A percentile compares a stretch with the other conserved stretches of the same genome.
phyloP scores from a whole-genome alignment of 1,140 invertebrate species.

The Psilanteris sp. region DNA sequence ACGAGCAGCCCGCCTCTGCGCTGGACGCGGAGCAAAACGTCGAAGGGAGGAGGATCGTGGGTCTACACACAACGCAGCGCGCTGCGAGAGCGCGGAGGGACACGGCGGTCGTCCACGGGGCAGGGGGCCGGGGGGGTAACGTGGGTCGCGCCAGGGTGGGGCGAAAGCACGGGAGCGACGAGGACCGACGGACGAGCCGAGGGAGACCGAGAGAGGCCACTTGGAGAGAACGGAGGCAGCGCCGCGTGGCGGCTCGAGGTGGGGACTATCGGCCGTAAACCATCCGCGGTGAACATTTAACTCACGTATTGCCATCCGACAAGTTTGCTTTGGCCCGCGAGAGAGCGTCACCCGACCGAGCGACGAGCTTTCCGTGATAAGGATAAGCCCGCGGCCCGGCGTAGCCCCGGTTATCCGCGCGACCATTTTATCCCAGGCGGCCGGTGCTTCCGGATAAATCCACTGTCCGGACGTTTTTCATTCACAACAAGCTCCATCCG shows the following conservation, averaged over 20 bases:
- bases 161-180: slow-evolving; percentile 51
- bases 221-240: slow-evolving; percentile 74
- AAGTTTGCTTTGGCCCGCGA: slow-evolving; percentile 80
- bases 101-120: slow-evolving; percentile 48
- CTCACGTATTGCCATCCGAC: slow-evolving; percentile 81
- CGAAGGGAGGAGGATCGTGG: slow-evolving; percentile 59
- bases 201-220: slow-evolving; percentile 45
- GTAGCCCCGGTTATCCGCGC: slow-evolving; percentile 49
- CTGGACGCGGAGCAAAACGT: slow-evolving; percentile 68
- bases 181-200: slow-evolving; percentile 21
- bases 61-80: slow-evolving; percentile 34
- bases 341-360: slow-evolving; percentile 77
- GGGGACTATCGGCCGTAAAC: slow-evolving; percentile 81
- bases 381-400: slow-evolving; percentile 46
- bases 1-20: slow-evolving; percentile 70
- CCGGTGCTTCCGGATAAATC: slow-evolving; percentile 35
- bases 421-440: slow-evolving; percentile 27
- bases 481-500: slow-evolving; percentile 33
- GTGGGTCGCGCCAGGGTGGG: slow-evolving; percentile 57
- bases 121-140: slow-evolving; percentile 24
- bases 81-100: slow-evolving; percentile 49
- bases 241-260: slow-evolving; percentile 79
- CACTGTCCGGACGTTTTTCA: slow-evolving; percentile 27
- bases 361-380: slow-evolving; percentile 66
- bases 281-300: slow-evolving; percentile 81